Evolutionary conservation across 2,888 invertebrate species (phyloP).

Genomic region (Pyralis farinalis): DNA sequence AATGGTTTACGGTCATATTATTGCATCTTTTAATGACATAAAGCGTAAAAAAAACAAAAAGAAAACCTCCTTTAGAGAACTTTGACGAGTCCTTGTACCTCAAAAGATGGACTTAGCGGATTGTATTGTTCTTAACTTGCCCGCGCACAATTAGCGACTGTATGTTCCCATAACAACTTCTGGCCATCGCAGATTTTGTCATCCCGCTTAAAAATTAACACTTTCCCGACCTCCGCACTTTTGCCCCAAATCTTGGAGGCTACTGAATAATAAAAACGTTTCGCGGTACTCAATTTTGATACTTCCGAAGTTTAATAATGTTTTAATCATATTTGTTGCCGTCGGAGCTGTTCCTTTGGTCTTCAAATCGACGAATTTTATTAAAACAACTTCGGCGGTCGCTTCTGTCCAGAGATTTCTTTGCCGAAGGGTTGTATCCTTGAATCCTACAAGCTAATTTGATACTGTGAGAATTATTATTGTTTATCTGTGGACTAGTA

Average conservation of each 20-base stretch:
- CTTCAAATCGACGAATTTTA: conserved; percentile 8
- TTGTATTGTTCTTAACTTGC: too few species aligned
- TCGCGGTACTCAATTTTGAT: conserved; percentile 36
- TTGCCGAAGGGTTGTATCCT: conserved; percentile 1
- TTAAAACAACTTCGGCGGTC: conserved; percentile 14
- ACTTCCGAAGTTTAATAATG: conserved; percentile 44
- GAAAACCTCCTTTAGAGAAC: too few species aligned
- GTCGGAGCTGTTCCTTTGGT: conserved; percentile 8
- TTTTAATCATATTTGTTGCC: conserved; percentile 42
- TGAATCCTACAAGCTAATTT: too few species aligned
- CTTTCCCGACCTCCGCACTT: conserved; percentile 43
- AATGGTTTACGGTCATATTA: too few species aligned
- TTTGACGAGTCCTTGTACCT: too few species aligned
- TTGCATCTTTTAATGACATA: too few species aligned
- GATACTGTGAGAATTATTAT: too few species aligned
- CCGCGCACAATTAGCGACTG: conserved; percentile 13
- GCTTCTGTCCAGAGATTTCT: conserved; percentile 6
- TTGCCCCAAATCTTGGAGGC: conserved; percentile 40
- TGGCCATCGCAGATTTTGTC: conserved; percentile 46
- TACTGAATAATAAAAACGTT: conserved; percentile 57
- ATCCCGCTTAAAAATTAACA: conserved; percentile 65
- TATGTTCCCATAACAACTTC: conserved; percentile 24
- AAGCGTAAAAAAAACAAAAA: too few species aligned
- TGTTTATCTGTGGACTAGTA: too few species aligned
- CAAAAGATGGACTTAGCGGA: too few species aligned